Percentiles rank a stretch among this genome's conserved stretches.
These are phyloP conservation scores for Galleria mellonella DNA, from an alignment of 1,140 invertebrate species.

Conservation along the genomic window DNA sequence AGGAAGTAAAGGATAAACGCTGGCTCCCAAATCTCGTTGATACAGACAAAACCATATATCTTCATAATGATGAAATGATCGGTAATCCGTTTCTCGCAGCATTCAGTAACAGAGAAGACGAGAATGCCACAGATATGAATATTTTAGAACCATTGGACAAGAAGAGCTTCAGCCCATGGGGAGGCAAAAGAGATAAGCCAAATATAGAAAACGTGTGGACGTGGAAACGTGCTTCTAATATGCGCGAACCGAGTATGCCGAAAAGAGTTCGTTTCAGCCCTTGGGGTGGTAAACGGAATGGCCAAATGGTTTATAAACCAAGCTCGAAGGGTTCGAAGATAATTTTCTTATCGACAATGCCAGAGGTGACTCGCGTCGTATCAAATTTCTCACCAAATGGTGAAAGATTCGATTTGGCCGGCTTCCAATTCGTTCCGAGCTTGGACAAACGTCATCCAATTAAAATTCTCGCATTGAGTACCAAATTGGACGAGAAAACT, in stretches of 20 bases:
- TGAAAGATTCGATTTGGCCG: conserved; percentile 29
- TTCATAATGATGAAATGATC: conserved; percentile 16
- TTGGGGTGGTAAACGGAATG: conserved; percentile 61
- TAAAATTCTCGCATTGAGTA: conserved; percentile 42
- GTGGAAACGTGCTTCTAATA: conserved; percentile 41
- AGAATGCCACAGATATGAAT: conserved; percentile 25
- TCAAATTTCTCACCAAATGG: conserved; percentile 44
- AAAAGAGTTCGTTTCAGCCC: conserved; percentile 61
- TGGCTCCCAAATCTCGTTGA: conserved; percentile 41
- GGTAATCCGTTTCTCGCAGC: conserved; percentile 21
- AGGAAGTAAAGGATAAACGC: conserved; percentile 16
- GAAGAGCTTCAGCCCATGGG: conserved; percentile 62
- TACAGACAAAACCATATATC: conserved; percentile 31
- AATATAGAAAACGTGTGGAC: conserved; percentile 50
- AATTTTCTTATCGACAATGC: conserved; percentile 47
- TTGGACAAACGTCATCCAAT: conserved; percentile 51
- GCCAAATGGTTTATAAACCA: conserved; percentile 54
- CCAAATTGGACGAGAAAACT: conserved; percentile 30
- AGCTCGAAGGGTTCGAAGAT: conserved; percentile 43
- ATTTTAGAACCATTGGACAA: conserved; percentile 31
- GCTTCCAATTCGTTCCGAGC: conserved; percentile 39
- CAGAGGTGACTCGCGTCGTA: conserved; percentile 49
- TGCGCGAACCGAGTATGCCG: conserved; percentile 60
- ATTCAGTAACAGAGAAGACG: conserved; percentile 18
- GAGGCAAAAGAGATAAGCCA: conserved; percentile 44